phyloP scores from a whole-genome alignment of 2,113 vertebrate species.

The Fukomys damarensis region DNA sequence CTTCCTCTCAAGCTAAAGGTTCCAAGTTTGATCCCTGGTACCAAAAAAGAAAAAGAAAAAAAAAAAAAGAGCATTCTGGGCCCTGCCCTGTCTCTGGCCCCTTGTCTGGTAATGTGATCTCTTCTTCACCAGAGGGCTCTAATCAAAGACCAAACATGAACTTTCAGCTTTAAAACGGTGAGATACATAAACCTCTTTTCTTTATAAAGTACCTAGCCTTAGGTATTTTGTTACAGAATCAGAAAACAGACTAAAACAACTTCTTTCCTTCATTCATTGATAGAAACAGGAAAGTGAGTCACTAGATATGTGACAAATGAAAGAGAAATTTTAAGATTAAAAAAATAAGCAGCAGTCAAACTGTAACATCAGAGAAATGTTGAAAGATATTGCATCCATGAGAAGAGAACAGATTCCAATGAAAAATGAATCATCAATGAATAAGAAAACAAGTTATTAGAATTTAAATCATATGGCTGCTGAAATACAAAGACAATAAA shows the following conservation, averaged over 20 bases:
- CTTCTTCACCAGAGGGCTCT: background rate
- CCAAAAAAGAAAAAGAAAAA: too few relatives aligned
- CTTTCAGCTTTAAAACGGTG: background rate
- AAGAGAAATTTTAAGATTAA: background rate
- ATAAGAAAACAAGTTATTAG: background rate
- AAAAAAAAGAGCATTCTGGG: too few relatives aligned
- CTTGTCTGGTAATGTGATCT: background rate
- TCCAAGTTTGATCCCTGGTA: too few relatives aligned
- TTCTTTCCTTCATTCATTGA: background rate
- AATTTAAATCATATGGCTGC: background rate
- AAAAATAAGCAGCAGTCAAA: background rate
- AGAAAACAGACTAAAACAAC: background rate
- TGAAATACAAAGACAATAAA: background rate
- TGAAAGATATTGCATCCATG: background rate
- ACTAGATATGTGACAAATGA: background rate
- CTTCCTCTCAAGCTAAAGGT: too few relatives aligned
- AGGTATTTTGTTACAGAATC: background rate
- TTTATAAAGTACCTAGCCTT: background rate
- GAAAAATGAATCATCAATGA: background rate
- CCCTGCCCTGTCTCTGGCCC: background rate
- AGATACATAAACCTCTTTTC: background rate
- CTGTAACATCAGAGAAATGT: background rate
- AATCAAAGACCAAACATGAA: background rate
- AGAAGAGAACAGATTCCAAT: background rate
- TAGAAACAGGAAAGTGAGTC: background rate